Conservation (phyloP, 1,140 invertebrate species). For the Pseudomyrmex flavicornis region DNA sequence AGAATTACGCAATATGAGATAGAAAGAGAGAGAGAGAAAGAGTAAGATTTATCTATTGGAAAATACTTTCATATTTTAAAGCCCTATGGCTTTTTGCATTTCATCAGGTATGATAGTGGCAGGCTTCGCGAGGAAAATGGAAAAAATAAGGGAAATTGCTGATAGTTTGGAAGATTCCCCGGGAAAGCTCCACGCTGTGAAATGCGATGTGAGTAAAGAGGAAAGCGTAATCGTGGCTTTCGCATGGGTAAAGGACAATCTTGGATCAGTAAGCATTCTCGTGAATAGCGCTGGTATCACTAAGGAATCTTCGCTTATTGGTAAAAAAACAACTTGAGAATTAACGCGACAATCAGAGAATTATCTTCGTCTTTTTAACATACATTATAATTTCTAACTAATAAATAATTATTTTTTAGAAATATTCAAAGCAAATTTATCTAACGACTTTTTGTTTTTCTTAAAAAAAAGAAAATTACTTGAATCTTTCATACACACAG, state of each 20-base stretch:
- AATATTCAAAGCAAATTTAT: constrained; percentile 13
- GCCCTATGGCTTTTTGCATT: background rate
- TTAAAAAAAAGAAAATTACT: background rate
- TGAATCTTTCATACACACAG: constrained; percentile 53
- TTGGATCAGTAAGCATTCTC: constrained; percentile 88
- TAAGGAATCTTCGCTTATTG: constrained; percentile 74
- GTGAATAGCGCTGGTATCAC: constrained; percentile 89
- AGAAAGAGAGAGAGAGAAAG: background rate
- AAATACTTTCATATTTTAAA: background rate
- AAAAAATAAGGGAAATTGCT: constrained; percentile 81
- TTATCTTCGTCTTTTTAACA: too few species aligned
- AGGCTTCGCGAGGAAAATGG: constrained; percentile 85
- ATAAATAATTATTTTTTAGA: background rate
- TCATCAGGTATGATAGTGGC: constrained; percentile 86
- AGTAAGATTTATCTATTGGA: background rate
- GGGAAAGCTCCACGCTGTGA: constrained; percentile 80
- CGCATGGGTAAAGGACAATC: constrained; percentile 85
- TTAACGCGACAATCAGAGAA: too few species aligned
- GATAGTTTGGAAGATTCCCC: constrained; percentile 59
- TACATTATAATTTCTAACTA: too few species aligned
- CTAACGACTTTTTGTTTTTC: too few species aligned
- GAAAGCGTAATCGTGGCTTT: constrained; percentile 88
- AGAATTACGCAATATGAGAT: background rate
- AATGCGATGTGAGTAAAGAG: constrained; percentile 88
- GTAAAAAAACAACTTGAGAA: constrained; percentile 43